Percentiles rank a stretch among this genome's conserved stretches.
These are phyloP conservation scores for Ammospiza maritima DNA, from an alignment of 2,797 vertebrate species.

Conservation along the genomic window DNA sequence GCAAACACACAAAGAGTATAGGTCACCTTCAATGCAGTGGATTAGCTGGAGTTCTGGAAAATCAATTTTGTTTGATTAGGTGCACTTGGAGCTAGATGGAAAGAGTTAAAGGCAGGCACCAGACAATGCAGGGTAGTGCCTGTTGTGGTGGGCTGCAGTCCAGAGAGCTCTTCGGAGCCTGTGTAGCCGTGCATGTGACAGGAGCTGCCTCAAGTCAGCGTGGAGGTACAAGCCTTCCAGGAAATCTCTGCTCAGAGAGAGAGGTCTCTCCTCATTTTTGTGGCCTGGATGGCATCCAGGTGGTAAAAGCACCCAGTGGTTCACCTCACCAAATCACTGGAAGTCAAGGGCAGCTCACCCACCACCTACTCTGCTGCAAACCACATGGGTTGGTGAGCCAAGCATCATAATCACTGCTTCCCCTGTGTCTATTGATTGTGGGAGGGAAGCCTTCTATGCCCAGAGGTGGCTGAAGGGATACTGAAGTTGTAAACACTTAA, in stretches of 20 bases:
- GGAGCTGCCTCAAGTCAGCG: neutral
- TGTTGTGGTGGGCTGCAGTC: neutral
- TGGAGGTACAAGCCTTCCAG: neutral
- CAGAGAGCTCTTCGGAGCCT: neutral
- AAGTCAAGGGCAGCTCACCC: neutral
- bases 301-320: neutral
- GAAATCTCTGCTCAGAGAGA: accelerated
- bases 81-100: neutral
- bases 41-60: neutral
- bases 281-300: neutral
- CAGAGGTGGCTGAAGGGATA: neutral
- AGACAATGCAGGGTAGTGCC: neutral
- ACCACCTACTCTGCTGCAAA: neutral
- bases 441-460: neutral
- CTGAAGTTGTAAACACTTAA: neutral
- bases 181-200: accelerated
- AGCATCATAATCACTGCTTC: neutral
- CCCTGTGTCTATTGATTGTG: accelerated
- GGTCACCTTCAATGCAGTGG: neutral
- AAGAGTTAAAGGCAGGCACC: conserved; percentile 21
- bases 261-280: neutral
- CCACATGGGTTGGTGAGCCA: neutral
- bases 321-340: neutral
- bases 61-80: neutral
- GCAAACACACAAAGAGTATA: neutral